phyloP scores from a whole-genome alignment of 2,888 invertebrate genomes.

The Dascillus cervinus region DNA sequence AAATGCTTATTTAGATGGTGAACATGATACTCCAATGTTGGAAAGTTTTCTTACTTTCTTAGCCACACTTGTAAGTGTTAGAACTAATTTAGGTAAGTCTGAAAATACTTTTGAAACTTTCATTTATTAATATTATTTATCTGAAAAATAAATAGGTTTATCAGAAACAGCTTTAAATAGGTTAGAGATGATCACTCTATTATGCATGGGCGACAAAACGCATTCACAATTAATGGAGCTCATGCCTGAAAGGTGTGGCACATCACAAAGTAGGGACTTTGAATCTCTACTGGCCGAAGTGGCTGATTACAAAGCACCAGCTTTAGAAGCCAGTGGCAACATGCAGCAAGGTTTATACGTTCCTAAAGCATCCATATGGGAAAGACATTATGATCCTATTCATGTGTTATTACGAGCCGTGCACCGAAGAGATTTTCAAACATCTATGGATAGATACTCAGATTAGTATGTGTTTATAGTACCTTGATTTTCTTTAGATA shows the following conservation, averaged over 20 bases:
- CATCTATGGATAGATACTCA: constrained; percentile 87
- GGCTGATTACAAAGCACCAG: constrained; percentile 64
- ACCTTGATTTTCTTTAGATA: constrained; percentile 1
- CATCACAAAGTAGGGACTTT: constrained; percentile 81
- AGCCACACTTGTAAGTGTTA: constrained; percentile 77
- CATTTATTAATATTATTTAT: not conserved
- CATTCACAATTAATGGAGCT: constrained; percentile 92
- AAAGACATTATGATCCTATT: constrained; percentile 86
- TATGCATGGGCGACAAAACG: constrained; percentile 91
- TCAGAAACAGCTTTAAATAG: constrained; percentile 57
- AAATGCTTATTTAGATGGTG: constrained; percentile 55
- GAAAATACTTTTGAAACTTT: not conserved
- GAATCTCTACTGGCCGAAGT: constrained; percentile 73
- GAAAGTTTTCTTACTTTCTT: constrained; percentile 89
- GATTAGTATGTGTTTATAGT: constrained; percentile 60
- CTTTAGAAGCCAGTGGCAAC: constrained; percentile 69
- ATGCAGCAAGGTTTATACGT: constrained; percentile 81
- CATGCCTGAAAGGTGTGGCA: constrained; percentile 95
- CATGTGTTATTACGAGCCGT: constrained; percentile 87
- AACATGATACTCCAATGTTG: constrained; percentile 83
- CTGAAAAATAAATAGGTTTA: constrained; percentile 41
- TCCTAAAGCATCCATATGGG: constrained; percentile 83
- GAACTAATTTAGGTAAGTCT: constrained; percentile 74
- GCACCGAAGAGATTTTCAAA: constrained; percentile 87
- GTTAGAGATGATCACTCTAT: constrained; percentile 85